Conservation (phyloP, 2,888 invertebrate species). For the Campoletis raptor region DNA sequence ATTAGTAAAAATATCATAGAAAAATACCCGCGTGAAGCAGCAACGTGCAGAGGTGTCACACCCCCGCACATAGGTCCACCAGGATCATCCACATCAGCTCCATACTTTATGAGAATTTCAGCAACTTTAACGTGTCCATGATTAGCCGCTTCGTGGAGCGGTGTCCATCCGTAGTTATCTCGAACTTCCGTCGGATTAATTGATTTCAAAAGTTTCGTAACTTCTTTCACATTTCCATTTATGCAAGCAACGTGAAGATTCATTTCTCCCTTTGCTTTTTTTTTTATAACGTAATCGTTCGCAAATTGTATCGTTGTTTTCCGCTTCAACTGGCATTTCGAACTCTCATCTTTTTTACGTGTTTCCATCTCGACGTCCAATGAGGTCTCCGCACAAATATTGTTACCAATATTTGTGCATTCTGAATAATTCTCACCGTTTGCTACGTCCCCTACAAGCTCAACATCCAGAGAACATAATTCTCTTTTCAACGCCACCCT, state of each 20-base stretch:
- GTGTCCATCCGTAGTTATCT: slow-evolving; percentile 96
- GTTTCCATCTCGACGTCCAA: slow-evolving; percentile 86
- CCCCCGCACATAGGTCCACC: slow-evolving; percentile 94
- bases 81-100: slow-evolving; percentile 93
- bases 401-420: slow-evolving; percentile 89
- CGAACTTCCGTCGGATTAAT: slow-evolving; percentile 94
- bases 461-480: slow-evolving; percentile 51
- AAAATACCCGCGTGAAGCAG: slow-evolving; percentile 93
- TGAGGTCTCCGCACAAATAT: slow-evolving; percentile 90
- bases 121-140: slow-evolving; percentile 93
- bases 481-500: slow-evolving; percentile 72
- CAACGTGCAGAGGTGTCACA: slow-evolving; percentile 96
- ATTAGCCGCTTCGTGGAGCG: slow-evolving; percentile 97
- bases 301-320: slow-evolving; percentile 78
- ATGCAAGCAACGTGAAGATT: slow-evolving; percentile 95
- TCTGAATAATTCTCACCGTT: slow-evolving; percentile 78
- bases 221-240: slow-evolving; percentile 90
- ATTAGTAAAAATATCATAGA: slow-evolving; percentile 92
- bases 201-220: slow-evolving; percentile 89
- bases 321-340: slow-evolving; percentile 57
- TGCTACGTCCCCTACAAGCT: slow-evolving; percentile 44
- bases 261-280: slow-evolving; percentile 95
- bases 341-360: slow-evolving; percentile 64
- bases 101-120: slow-evolving; percentile 90
- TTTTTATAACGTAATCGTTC: slow-evolving; percentile 87